Evolutionary conservation across 2,797 vertebrate genomes (phyloP), one percentile per base, ranked within the genome.

Genomic region (Halcyon badia): DNA sequence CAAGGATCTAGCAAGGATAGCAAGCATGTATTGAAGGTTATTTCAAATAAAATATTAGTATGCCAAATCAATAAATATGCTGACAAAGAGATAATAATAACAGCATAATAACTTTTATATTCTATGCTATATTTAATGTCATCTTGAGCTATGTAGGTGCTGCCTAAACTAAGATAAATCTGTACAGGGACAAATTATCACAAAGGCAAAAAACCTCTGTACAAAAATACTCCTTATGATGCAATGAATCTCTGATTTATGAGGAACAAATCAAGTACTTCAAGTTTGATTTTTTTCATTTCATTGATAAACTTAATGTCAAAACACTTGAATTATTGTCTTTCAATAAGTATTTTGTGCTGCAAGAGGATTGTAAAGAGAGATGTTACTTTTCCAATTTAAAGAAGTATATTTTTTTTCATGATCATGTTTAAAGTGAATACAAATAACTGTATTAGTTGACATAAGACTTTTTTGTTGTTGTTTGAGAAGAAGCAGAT

Each of bases 11-110:
- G 18, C 16, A 85, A 88, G 49, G 37, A 80, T 65, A 88, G 41
- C n/a, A 71, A 83, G 35, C 12, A 57, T 37, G 33, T 73, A 42
- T 58, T 62, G 21, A 93, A 79, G 49, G 33, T 72, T 94, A 90
- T 76, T 89, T 83, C 28, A 79, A 64, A 49, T 54, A 35, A 66
- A 71, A 39, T 77, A 48, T 57, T 33, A 65, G 31, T 25, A 48
- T 84, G 68, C 25, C 70, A 85, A 92, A 70, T 75, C 41, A 68
- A 66, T 84, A 69, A 61, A 75, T 46, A 33, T 24, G 11, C 48
- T 95, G 46, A 83, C 10, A 86, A 84, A 81, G 60, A 19, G 11
- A 57, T 83, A 88, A 57, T 83, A 88, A 85, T 90, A 83, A 70
- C 10, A 54, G 7, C n/a, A 71, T 90, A 80, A 91, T 72, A 86